Conservation (phyloP, 2,113 vertebrate genomes). For the Aegotheles bennettii region DNA sequence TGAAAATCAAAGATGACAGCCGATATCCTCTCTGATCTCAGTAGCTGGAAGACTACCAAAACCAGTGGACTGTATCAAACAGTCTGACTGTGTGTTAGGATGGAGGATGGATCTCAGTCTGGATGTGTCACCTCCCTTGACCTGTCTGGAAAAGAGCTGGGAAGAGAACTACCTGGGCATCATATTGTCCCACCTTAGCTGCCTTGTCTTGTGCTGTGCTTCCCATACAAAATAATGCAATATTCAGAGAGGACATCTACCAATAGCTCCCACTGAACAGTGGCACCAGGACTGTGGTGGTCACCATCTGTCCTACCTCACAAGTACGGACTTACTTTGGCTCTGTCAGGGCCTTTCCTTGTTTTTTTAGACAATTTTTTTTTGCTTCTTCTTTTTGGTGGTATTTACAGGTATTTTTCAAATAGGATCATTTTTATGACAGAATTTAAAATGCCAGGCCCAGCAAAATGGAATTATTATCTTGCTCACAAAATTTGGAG, state of each 20-base stretch:
- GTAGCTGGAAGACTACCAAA: neutral
- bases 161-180: neutral
- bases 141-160: neutral
- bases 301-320: neutral
- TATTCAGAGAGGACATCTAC: neutral
- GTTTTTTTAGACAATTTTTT: neutral
- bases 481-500: neutral
- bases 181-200: neutral
- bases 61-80: neutral
- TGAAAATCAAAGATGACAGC: neutral
- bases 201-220: neutral
- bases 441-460: neutral
- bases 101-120: neutral
- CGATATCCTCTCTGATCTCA: neutral
- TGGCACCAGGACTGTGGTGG: neutral
- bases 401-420: neutral
- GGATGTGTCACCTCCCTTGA: neutral
- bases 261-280: neutral
- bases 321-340: neutral
- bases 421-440: neutral
- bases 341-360: neutral
- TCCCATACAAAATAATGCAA: neutral
- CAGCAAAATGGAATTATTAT: neutral
- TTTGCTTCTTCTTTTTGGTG: neutral
- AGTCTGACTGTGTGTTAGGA: neutral